phyloP scores from a whole-genome alignment of 2,113 vertebrate species.

The Athene cunicularia region DNA sequence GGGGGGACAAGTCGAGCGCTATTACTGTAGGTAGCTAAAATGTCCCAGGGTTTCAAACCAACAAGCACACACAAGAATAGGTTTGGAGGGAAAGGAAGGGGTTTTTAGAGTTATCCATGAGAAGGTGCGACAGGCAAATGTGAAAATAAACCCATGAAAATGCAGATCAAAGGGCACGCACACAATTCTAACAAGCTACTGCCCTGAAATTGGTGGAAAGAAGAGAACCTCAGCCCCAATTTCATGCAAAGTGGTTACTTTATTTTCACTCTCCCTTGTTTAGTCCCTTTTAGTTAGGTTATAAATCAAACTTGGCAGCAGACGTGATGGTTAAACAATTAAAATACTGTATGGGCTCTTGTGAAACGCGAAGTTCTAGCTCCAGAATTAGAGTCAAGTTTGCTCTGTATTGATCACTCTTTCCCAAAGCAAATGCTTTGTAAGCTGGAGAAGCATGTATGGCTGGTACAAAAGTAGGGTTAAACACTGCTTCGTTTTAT shows the following conservation, averaged over 20 bases:
- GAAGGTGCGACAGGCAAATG: slow-evolving; percentile 76
- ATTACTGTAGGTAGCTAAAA: slow-evolving; percentile 90
- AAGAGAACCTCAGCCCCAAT: slow-evolving; percentile 68
- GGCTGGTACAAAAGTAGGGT: neutral
- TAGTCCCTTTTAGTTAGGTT: slow-evolving; percentile 69
- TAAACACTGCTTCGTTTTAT: neutral
- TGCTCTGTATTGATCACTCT: neutral
- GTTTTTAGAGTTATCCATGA: slow-evolving; percentile 77
- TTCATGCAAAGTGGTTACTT: slow-evolving; percentile 79
- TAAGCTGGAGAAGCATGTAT: neutral
- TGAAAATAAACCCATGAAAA: slow-evolving; percentile 76
- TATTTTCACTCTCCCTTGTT: slow-evolving; percentile 54
- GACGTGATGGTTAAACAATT: slow-evolving; percentile 20
- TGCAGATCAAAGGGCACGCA: slow-evolving; percentile 71
- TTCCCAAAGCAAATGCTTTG: neutral
- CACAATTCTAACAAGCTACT: slow-evolving; percentile 56
- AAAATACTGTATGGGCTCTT: neutral
- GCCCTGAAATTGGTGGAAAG: slow-evolving; percentile 71
- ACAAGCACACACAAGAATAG: slow-evolving; percentile 76
- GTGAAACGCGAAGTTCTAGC: slow-evolving; percentile 49
- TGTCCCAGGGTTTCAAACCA: slow-evolving; percentile 82
- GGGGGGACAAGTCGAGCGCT: slow-evolving; percentile 95
- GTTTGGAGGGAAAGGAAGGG: slow-evolving; percentile 72
- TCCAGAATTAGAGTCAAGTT: neutral
- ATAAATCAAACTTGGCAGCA: slow-evolving; percentile 82